Evolutionary conservation across 2,113 vertebrate species (phyloP), one percentile per base, ranked within the genome.

Genomic region (Urocolius indicus): DNA sequence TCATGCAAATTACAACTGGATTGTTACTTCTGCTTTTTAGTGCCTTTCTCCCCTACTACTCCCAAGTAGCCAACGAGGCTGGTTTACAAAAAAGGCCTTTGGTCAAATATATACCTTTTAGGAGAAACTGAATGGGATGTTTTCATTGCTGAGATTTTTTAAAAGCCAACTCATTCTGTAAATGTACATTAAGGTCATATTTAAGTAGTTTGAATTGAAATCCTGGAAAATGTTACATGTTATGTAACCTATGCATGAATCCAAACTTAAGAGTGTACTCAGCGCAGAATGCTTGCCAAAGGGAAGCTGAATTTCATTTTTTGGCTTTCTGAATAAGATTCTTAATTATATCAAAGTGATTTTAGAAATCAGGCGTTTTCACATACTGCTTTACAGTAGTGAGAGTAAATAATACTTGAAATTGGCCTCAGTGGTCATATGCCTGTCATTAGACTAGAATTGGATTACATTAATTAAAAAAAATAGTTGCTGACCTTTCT

Each of bases 401-500:
- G 92, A 95, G 96, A 96, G 91, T 97, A 97, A 97, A 97, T 94
- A 96, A 85, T 96, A 73, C 93, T 96, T 94, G 89, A 94, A 97
- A 96, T 97, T 95, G 86, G 93, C 89, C 96, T 98, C 90, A 0
- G 61, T 92, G 94, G 96, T 95, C 95, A 96, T 76, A 77, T 91
- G 97, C 87, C 94, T 97, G 93, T 97, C 95, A 95, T 97, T 97
- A 97, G 89, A 83, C 74, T 87, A 95, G 96, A 96, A 96, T 97
- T 97, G 95, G 94, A 96, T 97, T 96, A 95, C 90, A 97, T 97
- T 98, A 98, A 97, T 98, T 97, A 97, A 97, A 97, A 96, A 97
- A 96, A 96, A 92, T 89, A 94, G 96, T 97, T 93, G 51, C 96
- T 98, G 97, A 98, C 97, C 98, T 98, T 98, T 97, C 84, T 94